phyloP scores from a whole-genome alignment of 2,888 invertebrate genomes.

The Lithodes maja region DNA sequence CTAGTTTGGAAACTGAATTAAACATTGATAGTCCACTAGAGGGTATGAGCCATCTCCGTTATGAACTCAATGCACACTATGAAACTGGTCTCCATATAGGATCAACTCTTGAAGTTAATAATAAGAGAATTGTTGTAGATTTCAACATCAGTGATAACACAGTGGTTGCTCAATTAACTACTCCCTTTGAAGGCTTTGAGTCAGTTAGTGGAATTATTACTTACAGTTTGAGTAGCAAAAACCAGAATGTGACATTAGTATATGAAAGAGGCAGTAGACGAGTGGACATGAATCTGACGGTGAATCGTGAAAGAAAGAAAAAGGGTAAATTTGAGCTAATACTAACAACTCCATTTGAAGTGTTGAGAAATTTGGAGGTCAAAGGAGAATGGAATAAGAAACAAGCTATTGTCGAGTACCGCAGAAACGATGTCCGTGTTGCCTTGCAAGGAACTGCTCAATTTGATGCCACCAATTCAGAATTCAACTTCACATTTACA shows the following conservation, averaged over 20 bases:
- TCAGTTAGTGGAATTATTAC: conserved; percentile 26
- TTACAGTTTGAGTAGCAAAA: conserved; percentile 40
- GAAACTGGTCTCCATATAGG: conserved; percentile 21
- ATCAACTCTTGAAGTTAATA: conserved; percentile 30
- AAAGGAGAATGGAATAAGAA: conserved; percentile 55
- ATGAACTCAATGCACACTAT: conserved; percentile 43
- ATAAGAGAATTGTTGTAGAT: conserved; percentile 24
- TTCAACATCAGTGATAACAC: conserved; percentile 36
- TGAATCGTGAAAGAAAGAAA: conserved; percentile 39
- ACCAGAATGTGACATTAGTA: conserved; percentile 42
- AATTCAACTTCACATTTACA: conserved; percentile 60
- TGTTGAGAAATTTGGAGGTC: conserved; percentile 45
- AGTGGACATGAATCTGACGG: conserved; percentile 39
- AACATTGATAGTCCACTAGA: conserved; percentile 48
- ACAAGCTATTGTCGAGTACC: conserved; percentile 45
- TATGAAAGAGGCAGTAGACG: conserved; percentile 50
- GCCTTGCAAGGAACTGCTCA: conserved; percentile 58
- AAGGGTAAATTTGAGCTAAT: conserved; percentile 43
- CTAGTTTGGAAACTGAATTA: conserved; percentile 50
- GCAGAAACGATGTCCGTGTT: conserved; percentile 55
- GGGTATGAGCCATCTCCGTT: conserved; percentile 29
- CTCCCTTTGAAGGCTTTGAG: conserved; percentile 57
- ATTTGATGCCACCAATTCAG: conserved; percentile 47
- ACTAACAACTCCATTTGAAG: conserved; percentile 62
- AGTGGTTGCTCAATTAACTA: conserved; percentile 41